A percentile compares a stretch with the other conserved stretches of the same genome.
Conservation (phyloP, 2,797 vertebrate species). For the Sparidentex hasta region DNA sequence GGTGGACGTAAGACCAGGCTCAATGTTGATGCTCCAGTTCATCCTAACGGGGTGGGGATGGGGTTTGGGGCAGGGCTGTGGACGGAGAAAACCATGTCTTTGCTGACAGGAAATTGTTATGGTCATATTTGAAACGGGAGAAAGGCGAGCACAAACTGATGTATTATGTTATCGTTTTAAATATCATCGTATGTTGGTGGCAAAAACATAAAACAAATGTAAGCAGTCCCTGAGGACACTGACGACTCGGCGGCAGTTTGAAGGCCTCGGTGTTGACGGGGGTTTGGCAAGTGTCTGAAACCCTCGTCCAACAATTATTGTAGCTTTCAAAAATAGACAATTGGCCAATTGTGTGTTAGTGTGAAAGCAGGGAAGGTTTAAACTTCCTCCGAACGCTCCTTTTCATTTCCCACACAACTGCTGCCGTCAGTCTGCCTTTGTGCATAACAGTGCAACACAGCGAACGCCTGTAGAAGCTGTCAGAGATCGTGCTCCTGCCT, state of each 20-base stretch:
- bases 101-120: no score
- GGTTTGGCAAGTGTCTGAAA: background rate
- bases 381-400: background rate
- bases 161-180: background rate
- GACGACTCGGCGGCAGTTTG: background rate
- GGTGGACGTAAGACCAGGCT: background rate
- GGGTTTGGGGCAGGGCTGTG: no score
- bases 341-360: background rate
- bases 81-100: background rate
- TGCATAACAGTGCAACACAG: background rate
- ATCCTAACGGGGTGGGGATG: background rate
- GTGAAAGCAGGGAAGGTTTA: background rate
- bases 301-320: background rate
- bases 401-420: background rate
- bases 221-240: background rate
- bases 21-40: background rate
- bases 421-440: background rate
- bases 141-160: background rate
- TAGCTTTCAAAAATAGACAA: background rate
- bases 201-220: background rate
- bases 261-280: background rate
- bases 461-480: background rate
- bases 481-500: background rate
- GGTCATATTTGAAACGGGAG: background rate
- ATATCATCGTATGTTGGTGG: no score